A percentile compares a stretch with the other conserved stretches of the same genome.
These are phyloP conservation scores for Sebastiscus tertius DNA, from an alignment of 2,797 vertebrate genomes.

Conservation along the genomic window DNA sequence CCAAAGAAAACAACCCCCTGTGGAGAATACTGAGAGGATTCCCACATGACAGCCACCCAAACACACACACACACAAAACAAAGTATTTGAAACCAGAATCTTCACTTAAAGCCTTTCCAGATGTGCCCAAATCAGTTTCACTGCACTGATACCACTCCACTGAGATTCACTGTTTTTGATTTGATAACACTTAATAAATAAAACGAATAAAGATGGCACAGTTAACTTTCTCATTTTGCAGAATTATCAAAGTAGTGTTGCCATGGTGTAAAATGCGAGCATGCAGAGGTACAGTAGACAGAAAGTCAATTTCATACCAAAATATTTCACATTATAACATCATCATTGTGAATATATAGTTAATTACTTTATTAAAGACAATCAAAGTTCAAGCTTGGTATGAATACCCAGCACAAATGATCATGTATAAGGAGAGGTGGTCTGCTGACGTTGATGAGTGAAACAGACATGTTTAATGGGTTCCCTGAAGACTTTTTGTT, in stretches of 20 bases:
- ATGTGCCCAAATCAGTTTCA: conserved; percentile 71
- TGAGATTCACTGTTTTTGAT: not conserved
- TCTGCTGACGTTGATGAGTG: not conserved
- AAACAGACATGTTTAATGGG: too few species aligned
- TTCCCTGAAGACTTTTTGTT: too few species aligned
- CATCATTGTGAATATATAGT: not conserved
- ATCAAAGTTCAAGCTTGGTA: not conserved
- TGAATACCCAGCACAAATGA: not conserved
- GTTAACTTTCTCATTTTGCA: not conserved
- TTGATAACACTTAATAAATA: not conserved
- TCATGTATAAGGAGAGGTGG: not conserved
- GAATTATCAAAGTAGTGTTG: not conserved
- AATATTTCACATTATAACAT: not conserved
- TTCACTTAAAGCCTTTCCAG: conserved; percentile 77
- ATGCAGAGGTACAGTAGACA: not conserved
- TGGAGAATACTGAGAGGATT: conserved; percentile 76
- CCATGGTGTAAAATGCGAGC: not conserved
- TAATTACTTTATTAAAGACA: not conserved
- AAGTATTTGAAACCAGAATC: conserved; percentile 48
- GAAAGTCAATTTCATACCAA: not conserved
- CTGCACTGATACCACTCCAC: conserved; percentile 16
- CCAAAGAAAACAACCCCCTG: conserved; percentile 75
- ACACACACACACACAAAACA: conserved; percentile 31
- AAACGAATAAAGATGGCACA: not conserved
- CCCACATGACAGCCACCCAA: conserved; percentile 69